phyloP scores from a whole-genome alignment of 64 coral and sea anemone species.

The Dendrophyllia cribrosa region DNA sequence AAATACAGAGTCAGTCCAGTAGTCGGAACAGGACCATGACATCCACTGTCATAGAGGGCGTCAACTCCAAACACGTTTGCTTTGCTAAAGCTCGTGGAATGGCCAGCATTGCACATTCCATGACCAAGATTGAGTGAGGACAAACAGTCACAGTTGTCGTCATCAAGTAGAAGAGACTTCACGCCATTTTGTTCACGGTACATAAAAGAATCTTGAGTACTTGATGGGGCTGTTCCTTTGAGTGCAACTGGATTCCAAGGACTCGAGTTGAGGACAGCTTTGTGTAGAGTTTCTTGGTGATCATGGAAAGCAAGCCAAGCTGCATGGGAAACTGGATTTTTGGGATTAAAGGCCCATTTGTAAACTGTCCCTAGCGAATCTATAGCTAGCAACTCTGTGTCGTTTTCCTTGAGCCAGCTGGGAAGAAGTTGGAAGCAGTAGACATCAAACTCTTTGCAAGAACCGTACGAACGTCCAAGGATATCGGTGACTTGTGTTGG shows the following conservation, averaged over 20 bases:
- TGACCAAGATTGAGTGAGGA: constrained; percentile 1
- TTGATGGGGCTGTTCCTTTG: constrained; percentile 21
- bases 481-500: constrained; percentile 30
- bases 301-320: constrained; percentile 70
- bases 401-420: constrained; percentile 49
- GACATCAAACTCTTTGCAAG: constrained; percentile 20
- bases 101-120: background rate
- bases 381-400: constrained; percentile 49
- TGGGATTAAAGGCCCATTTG: constrained; percentile 62
- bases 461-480: constrained; percentile 38
- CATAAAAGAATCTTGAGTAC: background rate
- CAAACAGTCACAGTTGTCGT: background rate
- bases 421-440: constrained; percentile 73
- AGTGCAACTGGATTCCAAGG: constrained; percentile 60
- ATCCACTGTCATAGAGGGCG: background rate
- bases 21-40: constrained; percentile 10
- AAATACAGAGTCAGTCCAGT: constrained; percentile 13
- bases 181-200: constrained; percentile 5
- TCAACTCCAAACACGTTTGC: background rate
- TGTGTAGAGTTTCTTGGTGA: constrained; percentile 45
- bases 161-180: constrained; percentile 13
- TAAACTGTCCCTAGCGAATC: constrained; percentile 64
- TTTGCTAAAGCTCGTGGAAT: background rate
- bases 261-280: constrained; percentile 30
- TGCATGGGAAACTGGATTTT: constrained; percentile 59